Evolutionary conservation across 2,888 invertebrate genomes (phyloP).

Genomic region (Zygaena filipendulae): DNA sequence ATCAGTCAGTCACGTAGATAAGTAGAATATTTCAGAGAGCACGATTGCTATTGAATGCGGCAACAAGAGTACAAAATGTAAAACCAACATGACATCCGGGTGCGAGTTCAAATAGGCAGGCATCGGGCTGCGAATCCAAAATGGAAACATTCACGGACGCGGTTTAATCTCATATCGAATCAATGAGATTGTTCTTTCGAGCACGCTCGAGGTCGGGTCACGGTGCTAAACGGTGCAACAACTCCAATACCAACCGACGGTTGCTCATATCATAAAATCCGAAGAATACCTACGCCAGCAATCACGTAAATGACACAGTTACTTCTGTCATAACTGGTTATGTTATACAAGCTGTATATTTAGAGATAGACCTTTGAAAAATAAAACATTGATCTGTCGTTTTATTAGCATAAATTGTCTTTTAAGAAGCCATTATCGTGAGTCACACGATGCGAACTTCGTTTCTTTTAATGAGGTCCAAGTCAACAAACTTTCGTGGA

Average conservation of each 20-base stretch:
- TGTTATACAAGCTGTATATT: slow-evolving; percentile 22
- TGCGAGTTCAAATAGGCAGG: slow-evolving; percentile 53
- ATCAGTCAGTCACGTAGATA: background rate
- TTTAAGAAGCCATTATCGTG: slow-evolving; percentile 21
- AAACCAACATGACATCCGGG: slow-evolving; percentile 60
- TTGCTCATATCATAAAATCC: slow-evolving; percentile 14
- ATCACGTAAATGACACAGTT: slow-evolving; percentile 20
- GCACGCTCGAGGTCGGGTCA: slow-evolving; percentile 47
- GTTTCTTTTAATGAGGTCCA: slow-evolving; percentile 25
- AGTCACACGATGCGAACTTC: slow-evolving; percentile 32
- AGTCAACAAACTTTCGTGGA: slow-evolving; percentile 36
- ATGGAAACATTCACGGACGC: slow-evolving; percentile 52
- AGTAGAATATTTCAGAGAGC: slow-evolving; percentile 22
- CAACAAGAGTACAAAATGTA: slow-evolving; percentile 45
- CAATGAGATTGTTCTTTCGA: slow-evolving; percentile 45
- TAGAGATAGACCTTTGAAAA: too few species aligned
- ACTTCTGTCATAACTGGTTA: slow-evolving; percentile 24
- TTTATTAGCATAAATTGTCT: slow-evolving; percentile 21
- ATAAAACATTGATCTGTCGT: too few species aligned
- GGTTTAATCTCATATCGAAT: slow-evolving; percentile 54
- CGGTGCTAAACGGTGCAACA: slow-evolving; percentile 50
- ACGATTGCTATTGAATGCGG: slow-evolving; percentile 40
- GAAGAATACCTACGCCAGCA: slow-evolving; percentile 25
- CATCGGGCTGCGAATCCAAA: slow-evolving; percentile 44
- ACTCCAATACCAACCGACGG: slow-evolving; percentile 29